Conservation (phyloP, 2,113 vertebrate genomes). For the Lagopus leucura region DNA sequence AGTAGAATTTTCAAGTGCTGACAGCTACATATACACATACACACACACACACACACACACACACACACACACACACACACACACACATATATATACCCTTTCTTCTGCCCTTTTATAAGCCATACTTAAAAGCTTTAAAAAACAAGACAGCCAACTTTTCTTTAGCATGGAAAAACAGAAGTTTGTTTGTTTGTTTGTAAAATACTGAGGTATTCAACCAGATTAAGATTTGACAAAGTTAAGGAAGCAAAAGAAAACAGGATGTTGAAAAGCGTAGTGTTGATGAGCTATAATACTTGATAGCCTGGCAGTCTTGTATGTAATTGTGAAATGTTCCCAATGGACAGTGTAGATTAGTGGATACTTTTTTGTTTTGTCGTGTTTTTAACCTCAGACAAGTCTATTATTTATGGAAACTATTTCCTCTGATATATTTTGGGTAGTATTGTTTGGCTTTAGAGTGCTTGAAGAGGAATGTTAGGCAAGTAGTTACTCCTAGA, state of each 20-base stretch:
- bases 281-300: not conserved
- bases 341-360: not conserved
- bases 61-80: too few species aligned
- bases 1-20: not conserved
- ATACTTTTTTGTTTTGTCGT: not conserved
- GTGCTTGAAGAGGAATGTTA: not conserved
- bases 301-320: not conserved
- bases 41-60: too few species aligned
- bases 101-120: not conserved
- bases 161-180: not conserved
- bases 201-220: not conserved
- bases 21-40: not conserved
- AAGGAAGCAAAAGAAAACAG: not conserved
- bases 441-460: not conserved
- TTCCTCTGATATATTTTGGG: not conserved
- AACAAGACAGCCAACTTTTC: not conserved
- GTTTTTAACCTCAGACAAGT: not conserved
- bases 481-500: not conserved
- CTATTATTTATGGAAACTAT: conserved; percentile 4
- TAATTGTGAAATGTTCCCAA: not conserved
- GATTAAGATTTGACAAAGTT: not conserved
- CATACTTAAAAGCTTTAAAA: not conserved
- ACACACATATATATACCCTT: not conserved
- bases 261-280: not conserved
- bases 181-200: not conserved